phyloP scores from a whole-genome alignment of 2,113 vertebrate species.

The Alces alces region DNA sequence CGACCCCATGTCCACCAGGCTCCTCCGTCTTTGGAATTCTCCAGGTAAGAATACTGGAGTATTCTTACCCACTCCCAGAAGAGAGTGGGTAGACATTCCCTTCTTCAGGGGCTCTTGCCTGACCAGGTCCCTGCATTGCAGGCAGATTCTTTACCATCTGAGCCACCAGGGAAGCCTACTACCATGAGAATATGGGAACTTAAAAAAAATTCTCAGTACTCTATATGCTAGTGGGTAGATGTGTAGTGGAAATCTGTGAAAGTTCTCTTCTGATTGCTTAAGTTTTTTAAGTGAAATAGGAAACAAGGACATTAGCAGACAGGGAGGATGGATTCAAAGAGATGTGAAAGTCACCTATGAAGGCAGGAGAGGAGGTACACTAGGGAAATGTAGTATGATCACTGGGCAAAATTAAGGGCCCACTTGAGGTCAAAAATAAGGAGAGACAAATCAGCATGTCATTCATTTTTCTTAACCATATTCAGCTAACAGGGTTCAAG shows the following conservation, averaged over 20 bases:
- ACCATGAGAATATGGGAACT: neutral
- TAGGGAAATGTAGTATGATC: neutral
- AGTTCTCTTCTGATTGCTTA: neutral
- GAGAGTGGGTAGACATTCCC: neutral
- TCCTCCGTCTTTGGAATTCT: neutral
- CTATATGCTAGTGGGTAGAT: neutral
- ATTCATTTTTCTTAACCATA: neutral
- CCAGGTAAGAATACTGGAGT: neutral
- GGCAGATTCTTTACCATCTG: neutral
- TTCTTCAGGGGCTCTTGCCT: neutral
- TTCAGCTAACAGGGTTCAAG: neutral
- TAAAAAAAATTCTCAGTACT: slow-evolving; percentile 2
- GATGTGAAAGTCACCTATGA: neutral
- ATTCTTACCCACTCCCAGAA: too few species aligned
- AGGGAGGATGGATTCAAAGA: neutral
- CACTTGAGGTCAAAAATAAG: neutral
- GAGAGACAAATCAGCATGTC: neutral
- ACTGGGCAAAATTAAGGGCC: neutral
- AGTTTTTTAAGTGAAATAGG: neutral
- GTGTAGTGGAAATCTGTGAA: neutral
- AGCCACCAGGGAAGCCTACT: neutral
- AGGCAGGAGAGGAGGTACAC: neutral
- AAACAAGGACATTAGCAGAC: neutral
- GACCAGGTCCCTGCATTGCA: neutral
- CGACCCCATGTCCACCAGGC: neutral